Conservation (phyloP, 2,888 invertebrate genomes). For the Chorisops tibialis region DNA sequence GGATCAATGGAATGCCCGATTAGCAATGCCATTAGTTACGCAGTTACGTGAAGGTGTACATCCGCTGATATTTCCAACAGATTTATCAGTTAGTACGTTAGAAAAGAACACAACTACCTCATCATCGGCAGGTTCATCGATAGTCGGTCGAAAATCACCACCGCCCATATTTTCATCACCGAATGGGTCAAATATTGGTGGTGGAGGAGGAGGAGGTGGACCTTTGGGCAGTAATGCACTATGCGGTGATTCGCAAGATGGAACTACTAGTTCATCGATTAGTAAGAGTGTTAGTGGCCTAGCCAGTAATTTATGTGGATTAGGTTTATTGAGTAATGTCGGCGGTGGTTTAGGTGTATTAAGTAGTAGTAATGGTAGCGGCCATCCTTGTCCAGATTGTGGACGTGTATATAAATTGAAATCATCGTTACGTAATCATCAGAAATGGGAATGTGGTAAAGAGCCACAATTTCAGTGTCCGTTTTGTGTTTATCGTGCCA, state of each 20-base stretch:
- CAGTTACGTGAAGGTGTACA: slow-evolving; percentile 57
- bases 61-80: slow-evolving; percentile 51
- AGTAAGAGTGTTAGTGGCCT: slow-evolving; percentile 22
- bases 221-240: slow-evolving; percentile 38
- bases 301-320: slow-evolving; percentile 22
- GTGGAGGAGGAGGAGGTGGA: slow-evolving; percentile 33
- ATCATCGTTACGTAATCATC: slow-evolving; percentile 77
- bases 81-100: slow-evolving; percentile 45
- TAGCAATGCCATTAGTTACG: slow-evolving; percentile 68
- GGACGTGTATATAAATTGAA: slow-evolving; percentile 83
- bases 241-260: slow-evolving; percentile 36
- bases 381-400: slow-evolving; percentile 77
- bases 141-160: slow-evolving; percentile 39
- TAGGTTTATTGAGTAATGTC: slow-evolving; percentile 29
- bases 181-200: slow-evolving; percentile 32
- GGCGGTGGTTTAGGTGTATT: slow-evolving; percentile 35
- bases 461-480: slow-evolving; percentile 81
- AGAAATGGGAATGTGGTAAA: slow-evolving; percentile 84
- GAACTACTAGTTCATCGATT: slow-evolving; percentile 8
- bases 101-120: slow-evolving; percentile 42
- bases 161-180: slow-evolving; percentile 34
- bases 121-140: slow-evolving; percentile 39
- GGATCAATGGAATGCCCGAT: slow-evolving; percentile 72
- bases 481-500: slow-evolving; percentile 78
- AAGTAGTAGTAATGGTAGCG: slow-evolving; percentile 50